A percentile compares a stretch with the other conserved stretches of the same genome.
phyloP scores from a whole-genome alignment of 2,888 invertebrate genomes.

The Pandemis cinnamomeana region DNA sequence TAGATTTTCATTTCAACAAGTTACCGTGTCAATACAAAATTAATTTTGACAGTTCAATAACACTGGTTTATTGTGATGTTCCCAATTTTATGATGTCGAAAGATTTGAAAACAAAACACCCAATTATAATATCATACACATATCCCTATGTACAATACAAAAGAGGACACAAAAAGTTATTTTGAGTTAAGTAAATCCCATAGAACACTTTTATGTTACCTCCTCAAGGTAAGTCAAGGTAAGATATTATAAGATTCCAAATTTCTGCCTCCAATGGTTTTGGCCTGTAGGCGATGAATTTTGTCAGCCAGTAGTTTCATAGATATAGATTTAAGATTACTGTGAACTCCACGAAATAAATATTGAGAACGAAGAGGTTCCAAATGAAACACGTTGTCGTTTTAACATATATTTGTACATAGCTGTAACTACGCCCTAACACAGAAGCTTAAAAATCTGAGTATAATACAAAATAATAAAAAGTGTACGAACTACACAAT shows the following conservation, averaged over 20 bases:
- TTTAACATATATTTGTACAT: slow-evolving; percentile 41
- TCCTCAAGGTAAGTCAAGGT: too few species aligned
- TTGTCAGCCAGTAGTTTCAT: too few species aligned
- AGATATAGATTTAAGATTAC: not conserved
- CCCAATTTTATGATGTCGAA: not conserved
- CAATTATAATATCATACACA: not conserved
- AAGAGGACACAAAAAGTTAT: not conserved
- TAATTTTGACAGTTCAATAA: slow-evolving; percentile 19
- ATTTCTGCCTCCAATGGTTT: too few species aligned
- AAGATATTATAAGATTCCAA: too few species aligned
- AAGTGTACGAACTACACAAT: slow-evolving; percentile 30
- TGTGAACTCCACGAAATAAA: not conserved
- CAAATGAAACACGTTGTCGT: slow-evolving; percentile 24
- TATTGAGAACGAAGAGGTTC: not conserved
- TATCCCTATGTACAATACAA: not conserved
- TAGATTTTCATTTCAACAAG: slow-evolving; percentile 23
- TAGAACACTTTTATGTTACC: too few species aligned
- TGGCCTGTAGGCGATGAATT: too few species aligned
- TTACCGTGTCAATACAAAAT: slow-evolving; percentile 5
- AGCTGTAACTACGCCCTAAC: slow-evolving; percentile 36
- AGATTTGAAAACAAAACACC: not conserved
- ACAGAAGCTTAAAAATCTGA: slow-evolving; percentile 35
- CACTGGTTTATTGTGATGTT: not conserved
- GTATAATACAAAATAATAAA: slow-evolving; percentile 37
- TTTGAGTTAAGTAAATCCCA: too few species aligned